A percentile compares a stretch with the other conserved stretches of the same genome.
Evolutionary conservation across 2,888 invertebrate genomes (phyloP).

Genomic region (Zeuzera pyrina): DNA sequence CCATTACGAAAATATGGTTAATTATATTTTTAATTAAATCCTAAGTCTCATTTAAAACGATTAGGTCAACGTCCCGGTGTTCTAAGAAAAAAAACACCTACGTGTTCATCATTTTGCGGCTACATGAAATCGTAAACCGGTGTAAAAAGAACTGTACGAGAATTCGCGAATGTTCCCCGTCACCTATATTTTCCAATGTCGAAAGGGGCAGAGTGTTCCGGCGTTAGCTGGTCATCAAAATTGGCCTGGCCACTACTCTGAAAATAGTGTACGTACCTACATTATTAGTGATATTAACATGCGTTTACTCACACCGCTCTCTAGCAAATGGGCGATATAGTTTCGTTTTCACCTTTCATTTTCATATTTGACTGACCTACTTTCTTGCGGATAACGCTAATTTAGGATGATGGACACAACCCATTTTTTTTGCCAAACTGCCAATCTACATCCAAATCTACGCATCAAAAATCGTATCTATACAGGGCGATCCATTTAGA

Average conservation of each 20-base stretch:
- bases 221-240: neutral
- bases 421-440: too few relatives aligned
- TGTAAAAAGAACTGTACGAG: too few relatives aligned
- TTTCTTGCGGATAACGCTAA: constrained; percentile 2
- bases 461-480: too few relatives aligned
- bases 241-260: neutral
- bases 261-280: constrained; percentile 1
- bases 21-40: too few relatives aligned
- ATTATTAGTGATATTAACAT: constrained; percentile 1
- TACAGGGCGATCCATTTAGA: too few relatives aligned
- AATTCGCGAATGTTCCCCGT: too few relatives aligned
- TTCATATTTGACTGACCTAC: too few relatives aligned
- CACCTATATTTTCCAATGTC: neutral
- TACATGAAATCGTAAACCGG: neutral
- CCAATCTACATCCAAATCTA: too few relatives aligned
- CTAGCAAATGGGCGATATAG: neutral
- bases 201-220: neutral
- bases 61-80: neutral
- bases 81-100: neutral
- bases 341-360: neutral
- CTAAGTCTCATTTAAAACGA: too few relatives aligned
- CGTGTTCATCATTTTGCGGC: neutral
- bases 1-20: too few relatives aligned
- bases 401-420: neutral
- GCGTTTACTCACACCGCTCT: neutral